Base-by-base conservation (phyloP, 2,888 invertebrate species). In the Antheraea assamensis region DNA sequence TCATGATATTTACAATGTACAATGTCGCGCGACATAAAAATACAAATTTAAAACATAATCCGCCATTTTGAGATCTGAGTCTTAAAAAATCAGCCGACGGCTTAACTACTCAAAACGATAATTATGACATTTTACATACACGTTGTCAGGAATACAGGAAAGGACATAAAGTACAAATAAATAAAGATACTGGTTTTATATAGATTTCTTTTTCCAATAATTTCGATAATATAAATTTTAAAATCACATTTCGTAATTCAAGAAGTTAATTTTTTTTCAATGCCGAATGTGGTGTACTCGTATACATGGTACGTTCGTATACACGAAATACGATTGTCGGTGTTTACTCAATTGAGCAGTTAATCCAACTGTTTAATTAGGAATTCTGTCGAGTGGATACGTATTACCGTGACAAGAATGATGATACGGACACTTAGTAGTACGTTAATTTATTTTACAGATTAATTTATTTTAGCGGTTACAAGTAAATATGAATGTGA, bases 261-360 rank as follows among this genome's bases (percentile, higher is more conserved):
- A 61, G 27, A 30, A 58, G 7, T 64, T 17, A 35, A 35, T 68
- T 68, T 35, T 78, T 74, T 72, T 79, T 78, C 78, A 84, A 81
- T 82, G 81, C 76, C 78, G 78, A 73, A 73, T 52, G 52, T 70
- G 73, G 15, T 30, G 49, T 76, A 52, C 10, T 71, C 49, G 13
- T 52, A 47, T 52, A 66, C 68, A 72, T 30, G 24, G 77, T 30
- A 49, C 76, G 21, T n/a, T 71, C 52, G 17, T 55, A 49, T 55
- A 68, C 70, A 73, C 49, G 30, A 77, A 80, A 79, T 79, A 76
- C 78, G 80, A 78, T 82, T 75, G 76, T 79, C 79, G 74, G 82
- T 85, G 82, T 88, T 90, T 87, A 85, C 83, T 85, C 87, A 87
- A 88, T 87, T 89, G 88, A 86, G 78, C 82, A 80, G 79, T 81